A percentile compares a stretch with the other conserved stretches of the same genome.
These are phyloP conservation scores for Geodia barretti DNA, from an alignment of 37 sponge, comb jelly and placozoan genomes.

Conservation along the genomic window DNA sequence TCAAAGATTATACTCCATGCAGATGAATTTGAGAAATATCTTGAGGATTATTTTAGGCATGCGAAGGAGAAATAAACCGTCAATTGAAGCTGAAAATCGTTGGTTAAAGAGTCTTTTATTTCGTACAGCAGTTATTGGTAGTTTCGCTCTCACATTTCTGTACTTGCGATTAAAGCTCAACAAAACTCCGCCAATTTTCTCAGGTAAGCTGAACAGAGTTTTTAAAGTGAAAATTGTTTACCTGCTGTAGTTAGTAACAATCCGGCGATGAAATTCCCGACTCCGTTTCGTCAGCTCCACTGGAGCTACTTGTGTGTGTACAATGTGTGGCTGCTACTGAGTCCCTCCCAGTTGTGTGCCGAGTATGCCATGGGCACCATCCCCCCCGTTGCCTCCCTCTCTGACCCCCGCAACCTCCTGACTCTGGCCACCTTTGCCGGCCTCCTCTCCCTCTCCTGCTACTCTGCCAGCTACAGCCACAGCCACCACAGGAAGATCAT, in stretches of 20 bases:
- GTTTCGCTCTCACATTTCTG: slow-evolving; percentile 13
- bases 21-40: not conserved
- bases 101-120: not conserved
- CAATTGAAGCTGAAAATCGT: too few species aligned
- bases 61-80: not conserved
- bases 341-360: slow-evolving; percentile 67
- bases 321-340: slow-evolving; percentile 67
- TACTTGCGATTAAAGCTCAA: slow-evolving; percentile 34
- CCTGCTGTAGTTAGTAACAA: slow-evolving; percentile 55
- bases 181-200: slow-evolving; percentile 43
- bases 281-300: slow-evolving; percentile 74
- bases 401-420: slow-evolving; percentile 67
- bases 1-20: not conserved
- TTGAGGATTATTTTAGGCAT: not conserved
- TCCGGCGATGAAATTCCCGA: slow-evolving; percentile 60
- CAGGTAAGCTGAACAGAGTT: not conserved
- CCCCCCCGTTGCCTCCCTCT: slow-evolving; percentile 55
- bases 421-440: slow-evolving; percentile 59
- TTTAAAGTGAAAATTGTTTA: not conserved
- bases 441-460: slow-evolving; percentile 19
- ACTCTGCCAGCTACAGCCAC: not conserved
- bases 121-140: not conserved
- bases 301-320: slow-evolving; percentile 70
- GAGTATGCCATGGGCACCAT: slow-evolving; percentile 88
- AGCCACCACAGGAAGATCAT: slow-evolving; percentile 7